A percentile compares a stretch with the other conserved stretches of the same genome.
Evolutionary conservation across 92 coral and sea anemone genomes (phyloP).

Genomic region (Porites divaricata): DNA sequence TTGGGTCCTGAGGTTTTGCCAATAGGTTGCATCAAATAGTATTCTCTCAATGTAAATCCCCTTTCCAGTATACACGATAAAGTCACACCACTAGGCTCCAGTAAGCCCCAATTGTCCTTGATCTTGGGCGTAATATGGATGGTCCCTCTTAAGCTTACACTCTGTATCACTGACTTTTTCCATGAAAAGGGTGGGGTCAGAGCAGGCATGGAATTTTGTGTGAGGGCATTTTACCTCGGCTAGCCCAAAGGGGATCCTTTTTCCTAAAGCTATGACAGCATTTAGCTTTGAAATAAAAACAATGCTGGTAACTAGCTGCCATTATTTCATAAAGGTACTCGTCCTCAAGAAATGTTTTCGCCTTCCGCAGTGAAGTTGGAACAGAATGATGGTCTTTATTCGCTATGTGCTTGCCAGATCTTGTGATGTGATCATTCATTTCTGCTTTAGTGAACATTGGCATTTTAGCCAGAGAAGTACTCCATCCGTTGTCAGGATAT

Average conservation of each 20-base stretch:
- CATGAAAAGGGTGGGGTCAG: conserved; percentile 31
- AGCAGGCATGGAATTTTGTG: conserved; percentile 22
- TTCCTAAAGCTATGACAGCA: too few species aligned
- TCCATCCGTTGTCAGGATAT: conserved; percentile 6
- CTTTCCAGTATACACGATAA: not conserved
- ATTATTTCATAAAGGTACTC: too few species aligned
- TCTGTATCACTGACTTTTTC: not conserved
- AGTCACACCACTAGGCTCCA: too few species aligned
- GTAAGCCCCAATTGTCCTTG: conserved; percentile 30
- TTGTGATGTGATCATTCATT: conserved; percentile 7
- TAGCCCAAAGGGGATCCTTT: conserved; percentile 40
- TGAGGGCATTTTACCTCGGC: conserved; percentile 66
- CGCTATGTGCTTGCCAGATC: not conserved
- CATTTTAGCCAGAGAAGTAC: not conserved
- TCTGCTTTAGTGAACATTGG: conserved; percentile 1
- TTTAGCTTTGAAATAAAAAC: not conserved
- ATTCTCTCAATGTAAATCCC: conserved; percentile 43
- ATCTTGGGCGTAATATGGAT: conserved; percentile 41
- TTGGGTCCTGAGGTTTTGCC: conserved; percentile 20
- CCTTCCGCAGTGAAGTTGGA: too few species aligned
- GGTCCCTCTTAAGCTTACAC: conserved; percentile 25
- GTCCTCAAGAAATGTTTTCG: too few species aligned
- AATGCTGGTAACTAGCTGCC: not conserved
- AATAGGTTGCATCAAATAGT: conserved; percentile 25
- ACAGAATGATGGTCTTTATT: too few species aligned